Conservation (phyloP, 2,113 vertebrate species). For the Lathamus discolor region DNA sequence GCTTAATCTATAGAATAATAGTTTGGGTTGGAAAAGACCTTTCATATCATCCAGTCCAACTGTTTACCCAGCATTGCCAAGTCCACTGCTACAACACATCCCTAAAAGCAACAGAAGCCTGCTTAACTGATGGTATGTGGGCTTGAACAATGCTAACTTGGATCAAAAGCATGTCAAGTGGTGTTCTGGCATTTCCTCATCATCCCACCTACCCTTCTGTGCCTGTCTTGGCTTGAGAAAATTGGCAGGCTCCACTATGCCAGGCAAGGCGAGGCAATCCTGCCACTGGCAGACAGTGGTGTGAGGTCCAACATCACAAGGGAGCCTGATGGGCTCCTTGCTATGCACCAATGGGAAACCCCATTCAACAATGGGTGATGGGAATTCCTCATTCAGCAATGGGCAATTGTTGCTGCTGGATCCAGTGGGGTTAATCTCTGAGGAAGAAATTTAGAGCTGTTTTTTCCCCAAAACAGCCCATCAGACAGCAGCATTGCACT, state of each 20-base stretch:
- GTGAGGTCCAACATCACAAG: not conserved
- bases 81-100: not conserved
- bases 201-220: not conserved
- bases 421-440: not conserved
- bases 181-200: not conserved
- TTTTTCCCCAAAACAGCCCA: not conserved
- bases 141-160: not conserved
- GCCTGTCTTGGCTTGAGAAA: not conserved
- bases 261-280: too few relatives aligned
- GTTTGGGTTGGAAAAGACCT: not conserved
- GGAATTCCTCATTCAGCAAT: not conserved
- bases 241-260: not conserved
- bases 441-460: not conserved
- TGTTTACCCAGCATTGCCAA: not conserved
- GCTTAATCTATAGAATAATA: not conserved
- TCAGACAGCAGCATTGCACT: not conserved
- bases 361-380: accelerated
- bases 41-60: not conserved
- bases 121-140: accelerated
- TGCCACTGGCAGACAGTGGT: not conserved
- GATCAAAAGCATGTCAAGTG: not conserved
- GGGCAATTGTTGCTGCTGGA: not conserved
- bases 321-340: too few relatives aligned
- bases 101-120: not conserved
- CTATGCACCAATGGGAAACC: accelerated